Conservation (phyloP, 1,140 invertebrate species). For the Anastatus disparis region DNA sequence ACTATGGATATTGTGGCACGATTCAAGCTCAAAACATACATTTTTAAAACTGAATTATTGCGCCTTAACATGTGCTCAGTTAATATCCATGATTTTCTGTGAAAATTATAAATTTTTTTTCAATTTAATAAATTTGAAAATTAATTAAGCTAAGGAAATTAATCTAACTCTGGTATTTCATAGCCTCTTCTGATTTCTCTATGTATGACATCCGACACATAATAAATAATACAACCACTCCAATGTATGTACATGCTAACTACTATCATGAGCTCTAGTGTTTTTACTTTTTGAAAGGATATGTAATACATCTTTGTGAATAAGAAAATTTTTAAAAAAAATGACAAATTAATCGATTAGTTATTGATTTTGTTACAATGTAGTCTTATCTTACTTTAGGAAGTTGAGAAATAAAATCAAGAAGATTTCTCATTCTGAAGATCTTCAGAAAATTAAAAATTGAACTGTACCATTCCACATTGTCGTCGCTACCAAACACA, state of each 20-base stretch:
- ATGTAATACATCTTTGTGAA: constrained; percentile 49
- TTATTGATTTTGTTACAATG: too few relatives aligned
- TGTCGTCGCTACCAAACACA: neutral
- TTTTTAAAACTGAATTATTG: constrained; percentile 24
- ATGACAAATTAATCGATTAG: neutral
- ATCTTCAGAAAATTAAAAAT: constrained; percentile 54
- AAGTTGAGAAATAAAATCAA: constrained; percentile 48
- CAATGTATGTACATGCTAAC: constrained; percentile 53
- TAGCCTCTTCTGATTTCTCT: too few relatives aligned
- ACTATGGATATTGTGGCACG: constrained; percentile 54
- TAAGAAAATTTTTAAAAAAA: neutral
- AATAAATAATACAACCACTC: constrained; percentile 58
- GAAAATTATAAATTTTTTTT: neutral
- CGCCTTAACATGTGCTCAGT: constrained; percentile 47
- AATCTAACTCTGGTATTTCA: too few relatives aligned
- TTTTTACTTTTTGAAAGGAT: constrained; percentile 50
- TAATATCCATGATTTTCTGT: constrained; percentile 56
- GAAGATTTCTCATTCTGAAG: constrained; percentile 50
- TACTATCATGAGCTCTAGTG: constrained; percentile 48
- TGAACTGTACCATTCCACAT: constrained; percentile 44
- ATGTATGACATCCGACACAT: constrained; percentile 46
- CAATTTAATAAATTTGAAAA: too few relatives aligned
- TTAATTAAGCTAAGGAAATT: too few relatives aligned
- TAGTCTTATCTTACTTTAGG: constrained; percentile 49
- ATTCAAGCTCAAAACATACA: constrained; percentile 56